phyloP scores from a whole-genome alignment of 2,888 invertebrate species.

The Euzetes globulus region DNA sequence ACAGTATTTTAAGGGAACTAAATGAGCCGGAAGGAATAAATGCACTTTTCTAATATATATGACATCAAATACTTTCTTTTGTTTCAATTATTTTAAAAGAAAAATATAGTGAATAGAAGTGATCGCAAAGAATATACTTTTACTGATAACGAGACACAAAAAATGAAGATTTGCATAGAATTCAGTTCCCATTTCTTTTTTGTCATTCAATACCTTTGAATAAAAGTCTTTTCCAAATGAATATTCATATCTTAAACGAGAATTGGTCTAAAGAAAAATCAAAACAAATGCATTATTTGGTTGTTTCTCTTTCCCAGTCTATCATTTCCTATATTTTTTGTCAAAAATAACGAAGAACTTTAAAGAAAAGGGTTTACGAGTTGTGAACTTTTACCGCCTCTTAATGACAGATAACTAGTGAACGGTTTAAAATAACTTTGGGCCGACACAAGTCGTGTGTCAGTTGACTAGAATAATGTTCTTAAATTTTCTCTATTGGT shows the following conservation, averaged over 20 bases:
- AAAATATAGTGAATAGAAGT: neutral
- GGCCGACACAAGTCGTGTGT: neutral
- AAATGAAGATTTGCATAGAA: neutral
- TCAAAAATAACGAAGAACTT: too few relatives aligned
- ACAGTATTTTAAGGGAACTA: neutral
- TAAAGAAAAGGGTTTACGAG: too few relatives aligned
- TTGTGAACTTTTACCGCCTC: neutral
- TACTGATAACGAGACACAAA: neutral
- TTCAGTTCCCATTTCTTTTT: neutral
- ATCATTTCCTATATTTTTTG: too few relatives aligned
- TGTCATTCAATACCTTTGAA: neutral
- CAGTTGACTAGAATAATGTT: neutral
- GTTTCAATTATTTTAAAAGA: neutral
- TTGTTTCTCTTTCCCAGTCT: too few relatives aligned
- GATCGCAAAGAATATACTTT: slow-evolving; percentile 4
- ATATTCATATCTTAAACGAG: too few relatives aligned
- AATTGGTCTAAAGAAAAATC: too few relatives aligned
- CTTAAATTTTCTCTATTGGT: neutral
- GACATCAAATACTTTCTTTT: slow-evolving; percentile 1
- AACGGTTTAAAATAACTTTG: neutral
- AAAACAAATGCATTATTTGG: too few relatives aligned
- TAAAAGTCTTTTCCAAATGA: too few relatives aligned
- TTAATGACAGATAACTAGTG: neutral
- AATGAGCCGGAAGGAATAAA: neutral
- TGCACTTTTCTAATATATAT: neutral